Percentiles rank a stretch among this genome's conserved stretches.
These are phyloP conservation scores for Thaumetopoea pityocampa DNA, from an alignment of 1,140 invertebrate species.

Conservation along the genomic window DNA sequence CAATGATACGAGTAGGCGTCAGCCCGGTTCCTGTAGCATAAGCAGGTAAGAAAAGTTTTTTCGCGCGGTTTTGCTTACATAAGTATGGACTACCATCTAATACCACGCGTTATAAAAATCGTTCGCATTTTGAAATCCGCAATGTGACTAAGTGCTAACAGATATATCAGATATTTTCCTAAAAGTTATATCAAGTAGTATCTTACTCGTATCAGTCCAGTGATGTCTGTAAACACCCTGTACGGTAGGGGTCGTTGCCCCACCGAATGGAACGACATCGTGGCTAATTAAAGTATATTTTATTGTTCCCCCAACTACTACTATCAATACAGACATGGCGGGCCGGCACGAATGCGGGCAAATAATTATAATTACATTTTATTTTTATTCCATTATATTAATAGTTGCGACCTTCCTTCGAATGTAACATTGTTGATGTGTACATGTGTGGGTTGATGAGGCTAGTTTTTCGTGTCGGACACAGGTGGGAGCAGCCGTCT, in stretches of 20 bases:
- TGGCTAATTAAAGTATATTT: conserved; percentile 71
- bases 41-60: no score
- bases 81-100: no score
- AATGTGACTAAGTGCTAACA: no score
- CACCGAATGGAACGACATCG: conserved; percentile 43
- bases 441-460: conserved; percentile 1
- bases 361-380: conserved; percentile 68
- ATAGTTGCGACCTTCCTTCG: conserved; percentile 41
- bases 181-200: not conserved
- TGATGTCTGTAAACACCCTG: conserved; percentile 25
- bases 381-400: conserved; percentile 61
- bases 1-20: no score
- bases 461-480: not conserved
- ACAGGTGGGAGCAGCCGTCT: no score
- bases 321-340: conserved; percentile 38
- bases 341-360: conserved; percentile 57
- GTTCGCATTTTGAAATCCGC: no score
- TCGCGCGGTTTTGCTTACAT: no score
- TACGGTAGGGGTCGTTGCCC: conserved; percentile 48
- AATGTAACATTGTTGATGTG: conserved; percentile 32
- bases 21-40: no score
- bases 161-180: not conserved
- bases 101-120: no score
- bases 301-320: conserved; percentile 60
- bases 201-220: conserved; percentile 25